A percentile compares a stretch with the other conserved stretches of the same genome.
phyloP scores from a whole-genome alignment of 2,888 invertebrate genomes.

The Hypselothyrea guttata region DNA sequence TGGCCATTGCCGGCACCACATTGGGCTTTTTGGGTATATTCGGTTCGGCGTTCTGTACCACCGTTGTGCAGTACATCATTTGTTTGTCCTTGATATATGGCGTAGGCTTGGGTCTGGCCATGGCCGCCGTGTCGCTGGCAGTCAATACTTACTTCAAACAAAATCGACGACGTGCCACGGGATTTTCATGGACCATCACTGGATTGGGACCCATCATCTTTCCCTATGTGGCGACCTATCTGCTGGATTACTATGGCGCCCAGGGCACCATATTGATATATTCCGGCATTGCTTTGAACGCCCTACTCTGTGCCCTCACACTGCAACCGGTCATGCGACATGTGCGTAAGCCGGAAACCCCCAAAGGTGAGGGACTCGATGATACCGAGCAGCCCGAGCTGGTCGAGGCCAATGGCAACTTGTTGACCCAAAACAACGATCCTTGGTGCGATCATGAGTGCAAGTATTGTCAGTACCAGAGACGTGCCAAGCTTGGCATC shows the following conservation, averaged over 20 bases:
- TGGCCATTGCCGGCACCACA: constrained; percentile 85
- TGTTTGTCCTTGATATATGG: constrained; percentile 88
- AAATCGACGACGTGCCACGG: constrained; percentile 87
- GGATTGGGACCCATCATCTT: constrained; percentile 89
- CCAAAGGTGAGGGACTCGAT: constrained; percentile 3
- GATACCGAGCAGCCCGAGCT: constrained; percentile 33
- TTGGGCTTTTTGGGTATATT: constrained; percentile 85
- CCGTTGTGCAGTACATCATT: constrained; percentile 86
- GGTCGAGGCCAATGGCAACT: constrained; percentile 64
- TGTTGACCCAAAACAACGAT: constrained; percentile 38
- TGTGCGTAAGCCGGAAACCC: constrained; percentile 82
- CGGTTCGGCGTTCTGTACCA: constrained; percentile 85
- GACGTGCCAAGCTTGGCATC: constrained; percentile 70
- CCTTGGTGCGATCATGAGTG: constrained; percentile 73
- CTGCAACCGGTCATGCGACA: constrained; percentile 90
- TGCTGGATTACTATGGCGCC: constrained; percentile 85
- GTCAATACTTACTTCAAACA: constrained; percentile 89
- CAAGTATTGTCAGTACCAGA: constrained; percentile 75
- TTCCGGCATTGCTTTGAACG: constrained; percentile 86
- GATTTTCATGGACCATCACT: constrained; percentile 88
- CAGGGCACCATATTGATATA: constrained; percentile 87
- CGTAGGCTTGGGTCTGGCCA: constrained; percentile 85
- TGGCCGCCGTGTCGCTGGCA: constrained; percentile 87
- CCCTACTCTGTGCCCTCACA: constrained; percentile 86
- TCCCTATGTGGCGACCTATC: constrained; percentile 87